phyloP scores from a whole-genome alignment of 2,113 vertebrate species.

The Laticauda colubrina region DNA sequence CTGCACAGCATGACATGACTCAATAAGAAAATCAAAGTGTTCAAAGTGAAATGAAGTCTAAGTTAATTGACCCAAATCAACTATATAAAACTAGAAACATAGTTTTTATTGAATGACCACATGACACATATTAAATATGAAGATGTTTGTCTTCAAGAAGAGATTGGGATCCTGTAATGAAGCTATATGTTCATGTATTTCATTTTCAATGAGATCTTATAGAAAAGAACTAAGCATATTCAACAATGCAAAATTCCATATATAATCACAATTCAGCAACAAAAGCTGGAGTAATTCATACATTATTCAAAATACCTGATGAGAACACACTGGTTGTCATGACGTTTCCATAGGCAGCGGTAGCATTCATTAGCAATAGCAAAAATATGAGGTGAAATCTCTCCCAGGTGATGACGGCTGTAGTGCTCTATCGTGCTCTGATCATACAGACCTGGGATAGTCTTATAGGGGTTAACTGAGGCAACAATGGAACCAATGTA shows the following conservation, averaged over 20 bases:
- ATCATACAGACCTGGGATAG: constrained; percentile 84
- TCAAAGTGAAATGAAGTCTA: not conserved
- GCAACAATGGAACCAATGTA: constrained; percentile 96
- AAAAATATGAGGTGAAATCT: constrained; percentile 90
- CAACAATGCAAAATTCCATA: not conserved
- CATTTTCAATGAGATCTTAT: not conserved
- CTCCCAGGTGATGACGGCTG: constrained; percentile 84
- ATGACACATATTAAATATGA: rapidly evolving
- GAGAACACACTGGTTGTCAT: constrained; percentile 94
- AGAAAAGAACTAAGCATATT: not conserved
- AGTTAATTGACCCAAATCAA: constrained; percentile 15
- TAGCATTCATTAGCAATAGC: constrained; percentile 96
- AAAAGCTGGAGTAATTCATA: not conserved
- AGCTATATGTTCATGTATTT: not conserved
- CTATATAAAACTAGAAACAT: rapidly evolving
- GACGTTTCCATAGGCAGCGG: constrained; percentile 91
- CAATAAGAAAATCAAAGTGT: not conserved
- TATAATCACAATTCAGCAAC: rapidly evolving
- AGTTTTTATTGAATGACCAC: not conserved
- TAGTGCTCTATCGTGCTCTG: constrained; percentile 75
- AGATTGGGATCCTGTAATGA: rapidly evolving
- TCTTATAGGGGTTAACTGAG: constrained; percentile 93
- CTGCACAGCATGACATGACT: not conserved
- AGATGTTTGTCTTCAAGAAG: not conserved
- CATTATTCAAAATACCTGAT: constrained; percentile 81